Conservation (phyloP, 2,888 invertebrate species). For the Heliconius erato region DNA sequence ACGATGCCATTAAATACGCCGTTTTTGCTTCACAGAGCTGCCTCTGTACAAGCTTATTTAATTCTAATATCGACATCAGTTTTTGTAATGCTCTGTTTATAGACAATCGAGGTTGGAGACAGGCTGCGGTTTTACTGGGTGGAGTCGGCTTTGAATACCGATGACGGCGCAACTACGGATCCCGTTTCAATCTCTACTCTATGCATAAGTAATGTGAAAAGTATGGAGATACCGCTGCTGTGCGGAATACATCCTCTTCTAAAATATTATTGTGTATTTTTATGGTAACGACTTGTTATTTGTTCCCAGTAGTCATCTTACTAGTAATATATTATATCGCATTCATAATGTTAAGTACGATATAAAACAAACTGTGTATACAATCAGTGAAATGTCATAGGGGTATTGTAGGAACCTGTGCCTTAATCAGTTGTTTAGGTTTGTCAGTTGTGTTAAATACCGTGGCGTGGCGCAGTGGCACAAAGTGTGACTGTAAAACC, state of each 20-base stretch:
- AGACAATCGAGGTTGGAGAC: constrained; percentile 75
- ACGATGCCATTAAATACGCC: no score
- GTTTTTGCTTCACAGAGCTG: no score
- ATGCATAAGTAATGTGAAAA: constrained; percentile 85
- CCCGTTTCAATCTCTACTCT: constrained; percentile 84
- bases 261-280: constrained; percentile 82
- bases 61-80: constrained; percentile 52
- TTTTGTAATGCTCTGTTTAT: constrained; percentile 72
- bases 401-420: neutral
- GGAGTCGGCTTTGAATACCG: constrained; percentile 78
- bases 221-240: constrained; percentile 79
- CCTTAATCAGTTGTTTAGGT: neutral
- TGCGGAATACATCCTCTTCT: constrained; percentile 75
- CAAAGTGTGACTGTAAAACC: no score
- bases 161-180: constrained; percentile 78
- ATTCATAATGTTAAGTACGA: constrained; percentile 14
- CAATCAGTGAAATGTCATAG: neutral
- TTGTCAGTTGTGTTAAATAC: no score
- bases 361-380: neutral
- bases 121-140: constrained; percentile 76
- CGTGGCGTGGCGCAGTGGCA: no score
- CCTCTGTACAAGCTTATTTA: constrained; percentile 36
- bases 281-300: constrained; percentile 79
- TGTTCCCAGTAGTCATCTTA: constrained; percentile 51
- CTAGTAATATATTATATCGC: constrained; percentile 42